These are phyloP conservation scores for Drosophila lowei DNA, from an alignment of 1,140 invertebrate species.

Conservation along the genomic window DNA sequence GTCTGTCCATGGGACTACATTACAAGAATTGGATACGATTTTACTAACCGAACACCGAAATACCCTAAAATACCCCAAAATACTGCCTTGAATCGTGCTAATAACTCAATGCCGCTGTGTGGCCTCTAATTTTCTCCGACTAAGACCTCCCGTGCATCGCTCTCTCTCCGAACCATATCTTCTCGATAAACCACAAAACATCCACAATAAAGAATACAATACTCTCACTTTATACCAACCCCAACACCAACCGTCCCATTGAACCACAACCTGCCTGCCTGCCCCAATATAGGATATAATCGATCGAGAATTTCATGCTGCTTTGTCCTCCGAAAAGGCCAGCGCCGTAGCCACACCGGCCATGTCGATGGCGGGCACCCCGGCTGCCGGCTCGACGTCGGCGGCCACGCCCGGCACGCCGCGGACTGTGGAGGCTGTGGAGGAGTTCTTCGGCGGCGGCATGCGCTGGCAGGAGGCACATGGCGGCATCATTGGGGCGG, in stretches of 20 bases:
- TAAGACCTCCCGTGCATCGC: conserved; percentile 36
- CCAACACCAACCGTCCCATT: conserved; percentile 50
- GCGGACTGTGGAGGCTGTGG: conserved; percentile 18
- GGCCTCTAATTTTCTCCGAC: conserved; percentile 41
- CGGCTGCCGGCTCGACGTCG: conserved; percentile 33
- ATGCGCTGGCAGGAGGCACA: conserved; percentile 78
- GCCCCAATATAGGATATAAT: conserved; percentile 73
- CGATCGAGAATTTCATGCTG: conserved; percentile 82
- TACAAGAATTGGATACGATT: not conserved
- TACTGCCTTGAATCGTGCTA: conserved; percentile 1
- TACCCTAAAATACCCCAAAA: not conserved
- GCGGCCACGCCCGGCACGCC: conserved; percentile 48
- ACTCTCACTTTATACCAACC: conserved; percentile 40
- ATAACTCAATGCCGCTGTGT: conserved; percentile 29
- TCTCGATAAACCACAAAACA: conserved; percentile 24
- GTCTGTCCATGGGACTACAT: not conserved
- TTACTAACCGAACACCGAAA: not conserved
- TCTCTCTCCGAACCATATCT: conserved; percentile 51
- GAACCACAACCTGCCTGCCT: conserved; percentile 43
- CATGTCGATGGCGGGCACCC: conserved; percentile 48
- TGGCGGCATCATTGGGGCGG: conserved; percentile 74
- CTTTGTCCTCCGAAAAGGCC: conserved; percentile 82
- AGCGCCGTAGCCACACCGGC: conserved; percentile 56
- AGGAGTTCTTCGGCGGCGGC: conserved; percentile 60
- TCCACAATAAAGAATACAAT: conserved; percentile 37